These are phyloP conservation scores for Epicauta chinensis DNA, from an alignment of 1,140 invertebrate genomes.

Conservation along the genomic window DNA sequence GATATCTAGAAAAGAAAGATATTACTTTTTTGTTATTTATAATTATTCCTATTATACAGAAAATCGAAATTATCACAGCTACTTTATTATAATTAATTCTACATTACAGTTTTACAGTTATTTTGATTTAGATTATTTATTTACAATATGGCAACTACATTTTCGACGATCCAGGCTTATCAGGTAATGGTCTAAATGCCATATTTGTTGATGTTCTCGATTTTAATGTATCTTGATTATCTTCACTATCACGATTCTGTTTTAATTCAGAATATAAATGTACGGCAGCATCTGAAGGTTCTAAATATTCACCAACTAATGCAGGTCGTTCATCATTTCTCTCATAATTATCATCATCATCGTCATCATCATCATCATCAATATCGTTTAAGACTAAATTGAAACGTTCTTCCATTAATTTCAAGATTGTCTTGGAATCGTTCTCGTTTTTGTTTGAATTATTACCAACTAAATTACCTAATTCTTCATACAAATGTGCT, in stretches of 20 bases:
- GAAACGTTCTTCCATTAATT: constrained; percentile 41
- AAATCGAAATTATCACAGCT: constrained; percentile 12
- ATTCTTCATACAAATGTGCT: constrained; percentile 59
- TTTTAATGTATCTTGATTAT: constrained; percentile 42
- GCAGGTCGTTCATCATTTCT: constrained; percentile 40
- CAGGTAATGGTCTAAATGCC: constrained; percentile 61
- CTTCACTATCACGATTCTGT: constrained; percentile 31
- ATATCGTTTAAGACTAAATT: constrained; percentile 44
- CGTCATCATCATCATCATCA: constrained; percentile 3
- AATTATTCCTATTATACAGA: not conserved
- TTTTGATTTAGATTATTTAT: too few species aligned
- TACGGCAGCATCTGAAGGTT: constrained; percentile 59
- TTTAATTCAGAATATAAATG: constrained; percentile 68
- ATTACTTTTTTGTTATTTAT: constrained; percentile 1
- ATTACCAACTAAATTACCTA: constrained; percentile 46
- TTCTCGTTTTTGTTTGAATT: constrained; percentile 39
- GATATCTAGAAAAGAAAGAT: not conserved
- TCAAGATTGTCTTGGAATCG: constrained; percentile 32
- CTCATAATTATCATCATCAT: not conserved
- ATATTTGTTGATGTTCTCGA: constrained; percentile 51
- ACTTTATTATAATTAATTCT: not conserved
- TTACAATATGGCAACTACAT: not conserved
- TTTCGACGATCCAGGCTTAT: constrained; percentile 47
- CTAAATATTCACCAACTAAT: constrained; percentile 62
- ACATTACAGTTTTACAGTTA: too few species aligned